Base-by-base conservation (phyloP, 92 coral and sea anemone genomes). In the Diadumene lineata region DNA sequence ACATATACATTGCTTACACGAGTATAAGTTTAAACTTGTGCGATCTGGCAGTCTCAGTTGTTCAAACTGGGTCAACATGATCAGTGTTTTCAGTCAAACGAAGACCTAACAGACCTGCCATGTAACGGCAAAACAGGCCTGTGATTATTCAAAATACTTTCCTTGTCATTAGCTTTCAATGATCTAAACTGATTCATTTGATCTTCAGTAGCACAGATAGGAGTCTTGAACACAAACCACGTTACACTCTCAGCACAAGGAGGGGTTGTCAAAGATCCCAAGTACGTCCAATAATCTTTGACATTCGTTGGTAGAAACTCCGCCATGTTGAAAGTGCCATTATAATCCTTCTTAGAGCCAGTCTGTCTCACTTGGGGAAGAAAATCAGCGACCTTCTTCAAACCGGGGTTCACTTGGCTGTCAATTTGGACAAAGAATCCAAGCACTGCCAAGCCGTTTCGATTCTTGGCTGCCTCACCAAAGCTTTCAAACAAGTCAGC, bases 391-490 rank as follows among this genome's bases (percentile, higher is more conserved):
- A 84, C 50, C 7, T 62, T 70, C 66, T 68, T 78, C 76, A 84
- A 34, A 64, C 69, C 64, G 8, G 79, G 56, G 31, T 60, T 69
- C 7, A 68, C 79, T 19, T 81, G 60, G 1, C 50, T 24, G 46
- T 78, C 77, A 46, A 89, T 79, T 85, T 89, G 61, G 50, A 89
- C 68, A 60, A 89, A 87, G 7, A 87, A 79, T 16, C 98, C 98
- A 72, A 92, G 72, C 62, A 92, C 98, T 18, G 88, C 88, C 25
- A 92, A 78, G 38, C 98, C 98, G 60, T 89, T 77, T 18, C 78
- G 61, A 13, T 67, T 73, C 1, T 85, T 79, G 34, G 86, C 75
- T 34, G 98, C 98, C 38, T 80, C 83, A 27, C 75, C 81, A 63
- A 75, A 72, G 56, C 69, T 78, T 53, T 69, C 57, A 43, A 78